These are phyloP conservation scores for Synergus umbraculus DNA, from an alignment of 2,888 invertebrate genomes.

Conservation along the genomic window DNA sequence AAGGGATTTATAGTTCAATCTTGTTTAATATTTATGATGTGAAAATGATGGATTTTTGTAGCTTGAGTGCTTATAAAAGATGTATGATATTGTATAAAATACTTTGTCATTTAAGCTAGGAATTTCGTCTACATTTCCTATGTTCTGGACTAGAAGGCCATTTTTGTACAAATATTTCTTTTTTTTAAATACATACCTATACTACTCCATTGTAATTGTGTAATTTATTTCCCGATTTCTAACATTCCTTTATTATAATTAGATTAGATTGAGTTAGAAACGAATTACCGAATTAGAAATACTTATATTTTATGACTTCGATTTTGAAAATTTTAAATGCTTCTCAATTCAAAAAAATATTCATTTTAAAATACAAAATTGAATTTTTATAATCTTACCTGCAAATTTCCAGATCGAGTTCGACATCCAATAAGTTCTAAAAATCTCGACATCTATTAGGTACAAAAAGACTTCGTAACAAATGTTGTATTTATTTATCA, in stretches of 20 bases:
- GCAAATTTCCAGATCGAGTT: neutral
- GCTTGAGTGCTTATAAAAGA: neutral
- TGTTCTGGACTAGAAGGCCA: neutral
- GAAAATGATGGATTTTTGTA: neutral
- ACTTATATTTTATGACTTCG: too few relatives aligned
- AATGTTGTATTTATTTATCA: slow-evolving; percentile 1
- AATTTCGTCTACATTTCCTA: neutral
- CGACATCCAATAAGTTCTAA: neutral
- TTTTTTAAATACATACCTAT: neutral
- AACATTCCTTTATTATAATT: too few relatives aligned
- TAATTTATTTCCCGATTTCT: neutral
- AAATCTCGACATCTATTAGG: neutral
- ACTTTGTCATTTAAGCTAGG: neutral
- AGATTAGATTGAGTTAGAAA: too few relatives aligned
- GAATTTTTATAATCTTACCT: neutral
- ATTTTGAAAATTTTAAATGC: too few relatives aligned
- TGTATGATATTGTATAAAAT: slow-evolving; percentile 2
- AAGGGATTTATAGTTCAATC: neutral
- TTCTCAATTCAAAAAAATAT: too few relatives aligned
- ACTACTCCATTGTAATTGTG: neutral
- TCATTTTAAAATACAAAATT: neutral
- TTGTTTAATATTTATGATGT: neutral
- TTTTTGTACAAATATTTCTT: neutral
- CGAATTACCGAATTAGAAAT: too few relatives aligned
- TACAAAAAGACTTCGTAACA: neutral